These are phyloP conservation scores for Salvelinus fontinalis DNA, from an alignment of 2,113 vertebrate species.

Conservation along the genomic window DNA sequence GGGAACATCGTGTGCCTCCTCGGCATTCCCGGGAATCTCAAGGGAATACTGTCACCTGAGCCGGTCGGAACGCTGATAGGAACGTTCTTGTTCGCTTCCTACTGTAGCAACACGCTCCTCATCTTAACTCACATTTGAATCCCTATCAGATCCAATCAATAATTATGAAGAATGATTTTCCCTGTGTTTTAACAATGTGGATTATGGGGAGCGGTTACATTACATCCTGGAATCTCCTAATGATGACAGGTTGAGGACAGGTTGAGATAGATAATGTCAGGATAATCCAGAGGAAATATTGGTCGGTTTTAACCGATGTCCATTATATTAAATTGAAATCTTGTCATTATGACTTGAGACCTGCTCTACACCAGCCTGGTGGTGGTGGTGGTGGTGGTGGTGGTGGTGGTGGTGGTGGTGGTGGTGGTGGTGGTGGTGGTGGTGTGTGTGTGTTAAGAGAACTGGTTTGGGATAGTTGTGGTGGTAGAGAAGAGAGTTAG, in stretches of 20 bases:
- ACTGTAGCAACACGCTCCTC: no score
- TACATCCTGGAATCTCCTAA: background rate
- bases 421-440: no score
- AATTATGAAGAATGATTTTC: slow-evolving; percentile 27
- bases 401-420: no score
- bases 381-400: background rate
- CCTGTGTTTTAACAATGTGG: background rate
- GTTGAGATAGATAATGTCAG: background rate
- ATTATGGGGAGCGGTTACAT: background rate
- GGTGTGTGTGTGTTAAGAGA: no score
- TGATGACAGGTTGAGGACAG: background rate
- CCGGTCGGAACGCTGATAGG: background rate
- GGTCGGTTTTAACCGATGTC: no score
- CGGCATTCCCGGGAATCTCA: slow-evolving; percentile 33
- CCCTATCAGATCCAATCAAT: background rate
- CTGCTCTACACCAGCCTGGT: no score
- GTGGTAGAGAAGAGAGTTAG: background rate
- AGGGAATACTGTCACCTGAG: slow-evolving; percentile 18
- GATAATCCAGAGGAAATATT: background rate
- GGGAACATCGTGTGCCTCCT: slow-evolving; percentile 47
- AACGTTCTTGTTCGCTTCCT: slow-evolving; percentile 16
- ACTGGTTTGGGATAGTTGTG: no score
- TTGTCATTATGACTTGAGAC: no score
- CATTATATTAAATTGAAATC: no score
- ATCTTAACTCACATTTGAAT: background rate